Percentiles rank a stretch among this genome's conserved stretches.
These are phyloP conservation scores for Heliangelus exortis DNA, from an alignment of 2,797 vertebrate genomes.

Conservation along the genomic window DNA sequence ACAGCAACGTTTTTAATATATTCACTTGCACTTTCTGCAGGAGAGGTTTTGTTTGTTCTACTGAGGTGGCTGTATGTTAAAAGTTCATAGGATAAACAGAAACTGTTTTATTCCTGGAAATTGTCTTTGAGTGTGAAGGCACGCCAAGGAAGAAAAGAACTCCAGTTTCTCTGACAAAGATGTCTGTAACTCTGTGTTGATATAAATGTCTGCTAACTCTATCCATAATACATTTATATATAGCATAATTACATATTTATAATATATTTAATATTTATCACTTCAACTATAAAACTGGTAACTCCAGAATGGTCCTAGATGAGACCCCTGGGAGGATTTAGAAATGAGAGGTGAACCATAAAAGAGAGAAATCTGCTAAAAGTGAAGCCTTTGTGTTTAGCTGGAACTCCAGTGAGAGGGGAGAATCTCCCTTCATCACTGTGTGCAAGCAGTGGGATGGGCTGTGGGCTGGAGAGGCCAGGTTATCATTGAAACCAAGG, in stretches of 20 bases:
- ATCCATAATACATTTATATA: too few species aligned
- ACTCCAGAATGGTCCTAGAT: not conserved
- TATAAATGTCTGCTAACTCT: not conserved
- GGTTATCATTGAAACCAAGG: not conserved
- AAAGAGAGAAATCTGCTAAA: not conserved
- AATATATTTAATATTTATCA: not conserved
- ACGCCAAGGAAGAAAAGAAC: not conserved
- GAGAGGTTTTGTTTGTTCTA: not conserved
- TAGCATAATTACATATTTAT: too few species aligned
- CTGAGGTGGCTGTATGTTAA: not conserved
- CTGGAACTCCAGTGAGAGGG: not conserved
- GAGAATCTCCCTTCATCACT: not conserved
- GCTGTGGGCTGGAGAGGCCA: not conserved
- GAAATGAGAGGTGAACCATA: not conserved
- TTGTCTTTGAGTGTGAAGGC: not conserved
- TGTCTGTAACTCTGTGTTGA: not conserved
- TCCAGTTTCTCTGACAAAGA: not conserved
- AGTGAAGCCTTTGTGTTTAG: not conserved
- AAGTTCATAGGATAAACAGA: not conserved
- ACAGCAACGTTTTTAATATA: not conserved
- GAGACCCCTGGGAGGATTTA: not conserved
- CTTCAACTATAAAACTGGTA: not conserved
- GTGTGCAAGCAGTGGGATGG: rapidly evolving
- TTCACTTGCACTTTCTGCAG: not conserved
- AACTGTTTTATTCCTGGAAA: not conserved